Base-by-base conservation (phyloP, 2,888 invertebrate species). In the Drosophila mimica region DNA sequence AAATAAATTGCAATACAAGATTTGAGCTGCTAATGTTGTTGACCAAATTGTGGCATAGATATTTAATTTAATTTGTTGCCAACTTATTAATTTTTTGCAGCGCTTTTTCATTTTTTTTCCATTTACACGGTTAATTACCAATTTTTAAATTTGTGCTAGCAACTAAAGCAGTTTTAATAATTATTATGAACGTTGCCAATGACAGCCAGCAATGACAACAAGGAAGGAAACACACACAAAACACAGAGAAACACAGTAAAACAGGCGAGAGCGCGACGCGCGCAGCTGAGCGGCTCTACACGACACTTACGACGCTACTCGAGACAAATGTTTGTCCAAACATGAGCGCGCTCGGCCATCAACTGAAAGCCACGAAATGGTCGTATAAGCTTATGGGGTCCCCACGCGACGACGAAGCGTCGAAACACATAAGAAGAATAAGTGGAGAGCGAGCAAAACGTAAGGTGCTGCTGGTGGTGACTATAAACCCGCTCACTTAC, bases 1-100 rank as follows among this genome's bases (percentile, higher is more conserved):
- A 86, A 87, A 74, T 68, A 79, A 82, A 80, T 77, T 86, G 88
- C 85, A 83, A 74, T 76, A 83, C 58, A 75, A 77, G 57, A 60
- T 31, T 59, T 74, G 57, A 48, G 36, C 30, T 60, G 66, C 64
- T 78, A 65, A 71, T 75, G 56, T 62, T 71, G 54, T 13, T 70
- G 53, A 34, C 38, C 33, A 70, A 60, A 68, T 65, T 60, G 33
- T 62, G 49, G 20, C 40, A 38, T n/a, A 56, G 17, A 68, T 76
- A 59, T 49, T 52, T 56, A 15, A 57, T 52, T 74, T 59, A 11
- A 15, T 58, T 58, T 69, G 66, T 70, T 70, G 69, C 33, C 20
- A 33, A 33, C 17, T 62, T 61, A 25, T 65, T 57, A 34, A 49
- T 36, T 49, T 69, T 34, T 51, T 11, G n/a, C 54, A 7, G 56